Evolutionary conservation across 2,888 invertebrate genomes (phyloP).

Genomic region (Ecliptopera silaceata): DNA sequence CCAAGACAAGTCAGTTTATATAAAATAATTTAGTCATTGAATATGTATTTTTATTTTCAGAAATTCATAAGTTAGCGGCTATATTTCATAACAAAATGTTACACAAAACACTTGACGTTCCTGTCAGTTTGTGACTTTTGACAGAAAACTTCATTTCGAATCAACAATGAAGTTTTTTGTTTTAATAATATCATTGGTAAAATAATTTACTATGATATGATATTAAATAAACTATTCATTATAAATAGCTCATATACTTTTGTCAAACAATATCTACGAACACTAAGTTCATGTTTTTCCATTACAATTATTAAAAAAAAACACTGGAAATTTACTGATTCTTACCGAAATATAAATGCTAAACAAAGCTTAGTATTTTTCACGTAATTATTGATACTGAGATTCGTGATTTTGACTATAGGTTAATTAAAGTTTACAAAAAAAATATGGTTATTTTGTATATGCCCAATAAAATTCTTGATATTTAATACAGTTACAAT

Average conservation of each 20-base stretch:
- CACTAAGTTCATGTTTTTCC: neutral
- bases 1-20: conserved; percentile 1
- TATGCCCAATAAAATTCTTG: too few relatives aligned
- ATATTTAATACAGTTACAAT: too few relatives aligned
- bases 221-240: conserved; percentile 1
- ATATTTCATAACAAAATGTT: neutral
- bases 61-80: neutral
- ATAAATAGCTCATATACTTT: neutral
- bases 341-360: conserved; percentile 4
- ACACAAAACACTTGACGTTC: neutral
- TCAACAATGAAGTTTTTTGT: neutral
- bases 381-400: neutral
- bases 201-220: conserved; percentile 18
- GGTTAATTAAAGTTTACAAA: neutral
- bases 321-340: conserved; percentile 10
- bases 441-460: neutral
- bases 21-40: conserved; percentile 4
- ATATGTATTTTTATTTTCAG: neutral
- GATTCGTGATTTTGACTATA: neutral
- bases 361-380: neutral
- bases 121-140: neutral
- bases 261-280: conserved; percentile 3
- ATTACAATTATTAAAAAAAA: neutral
- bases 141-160: neutral
- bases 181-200: conserved; percentile 11